Evolutionary conservation across 2,888 invertebrate species (phyloP), one percentile per base, ranked within the genome.

Genomic region (Macroteleia sp.): DNA sequence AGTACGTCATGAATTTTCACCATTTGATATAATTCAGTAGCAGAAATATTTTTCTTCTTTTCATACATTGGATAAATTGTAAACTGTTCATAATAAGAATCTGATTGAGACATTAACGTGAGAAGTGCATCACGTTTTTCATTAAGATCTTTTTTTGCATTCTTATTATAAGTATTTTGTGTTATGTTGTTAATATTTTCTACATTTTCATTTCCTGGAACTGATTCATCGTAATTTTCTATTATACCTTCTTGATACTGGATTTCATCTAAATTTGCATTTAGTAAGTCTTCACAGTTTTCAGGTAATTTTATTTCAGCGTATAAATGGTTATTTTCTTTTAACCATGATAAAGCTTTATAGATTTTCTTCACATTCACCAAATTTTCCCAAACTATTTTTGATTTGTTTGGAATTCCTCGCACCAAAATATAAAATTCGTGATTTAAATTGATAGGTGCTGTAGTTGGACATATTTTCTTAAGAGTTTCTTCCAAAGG

Each of bases 401-500:
- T 25, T 25, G 25, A 6, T 25, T 5, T 25, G 6, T 25, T 25
- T n/a, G n/a, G n/a, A n/a, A n/a, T 25, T 25, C 25, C 25, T 25
- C 25, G 25, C 6, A 5, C 25, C 25, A 88, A 48, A 42, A 89
- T 86, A 62, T 82, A 86, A 4, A 87, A 30, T 79, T 88, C 86
- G 25, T 84, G 85, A 71, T 87, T 78, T 8, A 20, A 6, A 42
- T 57, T 57, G 8, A 57, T 57, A 9, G 42, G 42, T 17, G 28
- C 54, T 9, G 41, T 17, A n/a, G 56, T 5, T 28, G 59, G 36
- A 16, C 46, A 46, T 22, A 25, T 25, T 25, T 25, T 48, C 1
- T 83, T 82, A 8, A 88, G 48, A 1, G 88, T 89, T 81, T 85
- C 78, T 80, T 89, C 83, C 3, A 86, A 16, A 1, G 88, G 87